A percentile compares a stretch with the other conserved stretches of the same genome.
Conservation (phyloP, 2,797 vertebrate genomes). For the Glyptemys insculpta region DNA sequence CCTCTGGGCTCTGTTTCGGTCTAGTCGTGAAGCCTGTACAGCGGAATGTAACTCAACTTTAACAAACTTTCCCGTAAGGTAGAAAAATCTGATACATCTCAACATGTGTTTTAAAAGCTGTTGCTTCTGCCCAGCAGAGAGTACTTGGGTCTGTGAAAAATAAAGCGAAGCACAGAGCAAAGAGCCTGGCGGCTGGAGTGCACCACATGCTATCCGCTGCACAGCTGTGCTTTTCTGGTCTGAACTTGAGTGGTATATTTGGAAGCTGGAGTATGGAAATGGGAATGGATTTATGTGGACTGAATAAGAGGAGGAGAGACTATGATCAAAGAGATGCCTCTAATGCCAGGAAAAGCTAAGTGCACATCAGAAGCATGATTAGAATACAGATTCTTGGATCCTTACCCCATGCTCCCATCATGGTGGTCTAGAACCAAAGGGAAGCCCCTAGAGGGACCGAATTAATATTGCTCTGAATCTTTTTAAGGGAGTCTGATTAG, state of each 20-base stretch:
- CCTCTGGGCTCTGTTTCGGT: background rate
- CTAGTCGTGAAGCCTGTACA: background rate
- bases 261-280: background rate
- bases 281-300: background rate
- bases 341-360: background rate
- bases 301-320: background rate
- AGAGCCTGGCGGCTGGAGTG: background rate
- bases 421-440: background rate
- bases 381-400: background rate
- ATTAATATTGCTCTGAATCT: background rate
- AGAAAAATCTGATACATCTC: background rate
- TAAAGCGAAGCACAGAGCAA: fast-evolving
- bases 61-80: background rate
- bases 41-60: background rate
- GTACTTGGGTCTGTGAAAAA: background rate
- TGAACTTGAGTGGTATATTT: fast-evolving
- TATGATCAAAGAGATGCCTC: background rate
- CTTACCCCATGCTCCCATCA: background rate
- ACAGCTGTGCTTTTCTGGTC: background rate
- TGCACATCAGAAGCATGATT: background rate
- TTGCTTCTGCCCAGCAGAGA: background rate
- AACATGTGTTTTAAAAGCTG: background rate
- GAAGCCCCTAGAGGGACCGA: background rate
- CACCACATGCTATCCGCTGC: background rate
- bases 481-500: background rate